These are phyloP conservation scores for Hybos culiciformis DNA, from an alignment of 2,888 invertebrate genomes.

Conservation along the genomic window DNA sequence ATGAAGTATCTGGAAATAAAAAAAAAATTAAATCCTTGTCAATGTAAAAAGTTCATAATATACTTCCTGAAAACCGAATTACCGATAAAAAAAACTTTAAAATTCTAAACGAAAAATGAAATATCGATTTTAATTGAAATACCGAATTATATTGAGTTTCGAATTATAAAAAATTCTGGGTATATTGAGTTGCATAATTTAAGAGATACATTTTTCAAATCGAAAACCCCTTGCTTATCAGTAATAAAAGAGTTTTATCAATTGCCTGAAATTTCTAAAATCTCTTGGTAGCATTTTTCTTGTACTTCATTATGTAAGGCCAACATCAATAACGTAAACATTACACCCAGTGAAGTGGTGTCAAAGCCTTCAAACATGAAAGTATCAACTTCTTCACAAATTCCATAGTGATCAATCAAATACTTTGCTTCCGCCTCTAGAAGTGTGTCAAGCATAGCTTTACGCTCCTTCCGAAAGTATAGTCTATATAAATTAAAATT, in stretches of 20 bases:
- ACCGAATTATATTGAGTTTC: conserved; percentile 16
- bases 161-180: not conserved
- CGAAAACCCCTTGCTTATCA: too few relatives aligned
- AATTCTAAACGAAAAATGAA: not conserved
- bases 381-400: conserved; percentile 55
- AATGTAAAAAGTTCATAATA: not conserved
- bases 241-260: too few relatives aligned
- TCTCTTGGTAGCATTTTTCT: conserved; percentile 37
- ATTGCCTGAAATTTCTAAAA: conserved; percentile 12
- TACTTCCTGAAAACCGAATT: not conserved
- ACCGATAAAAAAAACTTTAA: not conserved
- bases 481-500: not conserved
- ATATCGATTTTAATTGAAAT: conserved; percentile 13
- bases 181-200: conserved; percentile 11
- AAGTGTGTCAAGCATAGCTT: conserved; percentile 24
- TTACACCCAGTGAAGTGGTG: conserved; percentile 35
- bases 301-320: conserved; percentile 39
- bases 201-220: conserved; percentile 16
- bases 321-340: conserved; percentile 39
- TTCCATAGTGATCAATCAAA: conserved; percentile 32
- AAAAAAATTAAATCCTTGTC: not conserved
- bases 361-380: conserved; percentile 39
- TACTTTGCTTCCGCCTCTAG: conserved; percentile 21
- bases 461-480: conserved; percentile 18
- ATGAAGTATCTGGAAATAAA: conserved; percentile 11